These are phyloP conservation scores for Bombus terrestris DNA, from an alignment of 1,140 invertebrate species.

Conservation along the genomic window DNA sequence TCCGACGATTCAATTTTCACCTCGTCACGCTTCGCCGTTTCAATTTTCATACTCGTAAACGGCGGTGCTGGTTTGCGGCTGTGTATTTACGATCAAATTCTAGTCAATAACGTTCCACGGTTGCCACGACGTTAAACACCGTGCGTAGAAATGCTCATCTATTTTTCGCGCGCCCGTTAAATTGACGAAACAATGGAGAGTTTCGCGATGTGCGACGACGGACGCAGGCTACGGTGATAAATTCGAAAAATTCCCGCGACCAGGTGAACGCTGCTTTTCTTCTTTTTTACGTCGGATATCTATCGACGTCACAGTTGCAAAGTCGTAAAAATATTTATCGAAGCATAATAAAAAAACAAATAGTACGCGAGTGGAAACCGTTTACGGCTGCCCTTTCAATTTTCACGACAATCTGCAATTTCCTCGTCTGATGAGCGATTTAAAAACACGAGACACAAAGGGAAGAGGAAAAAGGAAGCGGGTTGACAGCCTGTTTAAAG, in stretches of 20 bases:
- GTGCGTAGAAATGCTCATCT: too few species aligned
- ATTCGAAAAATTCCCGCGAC: neutral
- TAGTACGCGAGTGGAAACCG: too few species aligned
- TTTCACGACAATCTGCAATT: constrained; percentile 21
- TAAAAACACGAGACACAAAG: constrained; percentile 2
- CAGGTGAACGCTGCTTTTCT: neutral
- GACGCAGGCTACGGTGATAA: neutral
- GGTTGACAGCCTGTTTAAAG: neutral
- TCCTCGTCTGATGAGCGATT: constrained; percentile 31
- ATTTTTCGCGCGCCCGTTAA: neutral
- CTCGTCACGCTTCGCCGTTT: neutral
- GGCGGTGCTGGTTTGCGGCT: neutral
- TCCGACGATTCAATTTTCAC: constrained; percentile 48
- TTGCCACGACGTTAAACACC: neutral
- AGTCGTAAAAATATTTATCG: constrained; percentile 27
- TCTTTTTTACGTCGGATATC: neutral
- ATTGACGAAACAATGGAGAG: neutral
- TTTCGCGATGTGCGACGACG: neutral
- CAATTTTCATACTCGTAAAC: constrained; percentile 30
- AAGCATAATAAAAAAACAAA: constrained; percentile 12
- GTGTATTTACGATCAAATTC: constrained; percentile 22
- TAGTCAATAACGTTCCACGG: neutral
- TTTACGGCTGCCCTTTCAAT: neutral
- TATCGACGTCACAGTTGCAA: neutral
- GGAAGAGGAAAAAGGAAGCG: neutral